Percentiles rank a stretch among this genome's conserved stretches.
phyloP scores from a whole-genome alignment of 2,113 vertebrate species.

The Brachyhypopomus occidentalis region DNA sequence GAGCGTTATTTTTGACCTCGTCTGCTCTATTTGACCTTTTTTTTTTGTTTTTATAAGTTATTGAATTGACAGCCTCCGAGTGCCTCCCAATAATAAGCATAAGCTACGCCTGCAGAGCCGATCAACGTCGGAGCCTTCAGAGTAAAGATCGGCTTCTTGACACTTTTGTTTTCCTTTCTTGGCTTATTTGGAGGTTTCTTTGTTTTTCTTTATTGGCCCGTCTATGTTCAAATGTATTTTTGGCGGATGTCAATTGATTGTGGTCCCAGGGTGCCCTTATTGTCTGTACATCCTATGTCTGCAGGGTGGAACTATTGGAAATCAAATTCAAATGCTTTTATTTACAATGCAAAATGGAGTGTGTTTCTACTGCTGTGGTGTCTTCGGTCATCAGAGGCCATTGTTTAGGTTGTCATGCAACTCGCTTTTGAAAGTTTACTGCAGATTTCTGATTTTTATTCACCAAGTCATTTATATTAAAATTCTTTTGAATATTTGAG shows the following conservation, averaged over 20 bases:
- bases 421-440: too few species aligned
- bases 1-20: slow-evolving; percentile 16
- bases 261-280: background rate
- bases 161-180: background rate
- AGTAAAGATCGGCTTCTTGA: background rate
- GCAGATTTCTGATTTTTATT: too few species aligned
- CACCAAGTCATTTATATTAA: too few species aligned
- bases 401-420: too few species aligned
- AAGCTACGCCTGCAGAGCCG: background rate
- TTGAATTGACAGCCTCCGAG: background rate
- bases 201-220: too few species aligned
- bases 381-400: too few species aligned
- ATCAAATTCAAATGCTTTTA: background rate
- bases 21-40: background rate
- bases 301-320: background rate
- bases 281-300: background rate
- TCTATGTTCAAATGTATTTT: background rate
- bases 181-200: too few species aligned
- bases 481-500: too few species aligned
- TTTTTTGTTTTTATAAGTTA: background rate
- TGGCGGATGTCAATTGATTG: background rate
- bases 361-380: background rate
- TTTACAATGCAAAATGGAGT: background rate
- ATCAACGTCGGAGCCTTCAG: background rate
- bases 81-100: background rate